Conservation (phyloP, 2,888 invertebrate genomes). For the Rambutsinella grinnellia region DNA sequence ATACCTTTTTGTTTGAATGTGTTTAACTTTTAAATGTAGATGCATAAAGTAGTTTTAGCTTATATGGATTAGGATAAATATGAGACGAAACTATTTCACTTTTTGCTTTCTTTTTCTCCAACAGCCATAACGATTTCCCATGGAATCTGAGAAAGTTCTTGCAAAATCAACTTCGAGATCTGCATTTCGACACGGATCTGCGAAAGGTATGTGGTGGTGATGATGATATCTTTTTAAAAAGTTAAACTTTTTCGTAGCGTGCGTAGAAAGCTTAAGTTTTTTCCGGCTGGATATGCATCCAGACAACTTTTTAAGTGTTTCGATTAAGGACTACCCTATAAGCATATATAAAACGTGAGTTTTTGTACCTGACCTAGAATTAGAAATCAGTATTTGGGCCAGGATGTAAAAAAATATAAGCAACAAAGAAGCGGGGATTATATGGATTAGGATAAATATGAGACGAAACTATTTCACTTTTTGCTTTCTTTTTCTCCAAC, state of each 20-base stretch:
- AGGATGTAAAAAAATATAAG: no score
- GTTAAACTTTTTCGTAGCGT: not conserved
- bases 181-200: constrained; percentile 66
- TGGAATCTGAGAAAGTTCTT: constrained; percentile 66
- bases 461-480: constrained; percentile 36
- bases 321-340: no score
- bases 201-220: constrained; percentile 63
- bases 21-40: no score
- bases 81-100: constrained; percentile 34
- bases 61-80: no score
- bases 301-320: not conserved
- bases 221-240: no score
- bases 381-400: not conserved
- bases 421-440: no score
- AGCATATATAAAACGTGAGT: not conserved
- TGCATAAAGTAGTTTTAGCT: no score
- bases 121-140: constrained; percentile 67
- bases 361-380: not conserved
- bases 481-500: constrained; percentile 11
- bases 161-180: constrained; percentile 66
- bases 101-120: constrained; percentile 17
- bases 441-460: no score
- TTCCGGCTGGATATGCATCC: not conserved
- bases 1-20: no score
- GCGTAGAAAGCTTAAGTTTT: not conserved